Base-by-base conservation (phyloP, 2,797 vertebrate species). In the Syndactyla subalaris region DNA sequence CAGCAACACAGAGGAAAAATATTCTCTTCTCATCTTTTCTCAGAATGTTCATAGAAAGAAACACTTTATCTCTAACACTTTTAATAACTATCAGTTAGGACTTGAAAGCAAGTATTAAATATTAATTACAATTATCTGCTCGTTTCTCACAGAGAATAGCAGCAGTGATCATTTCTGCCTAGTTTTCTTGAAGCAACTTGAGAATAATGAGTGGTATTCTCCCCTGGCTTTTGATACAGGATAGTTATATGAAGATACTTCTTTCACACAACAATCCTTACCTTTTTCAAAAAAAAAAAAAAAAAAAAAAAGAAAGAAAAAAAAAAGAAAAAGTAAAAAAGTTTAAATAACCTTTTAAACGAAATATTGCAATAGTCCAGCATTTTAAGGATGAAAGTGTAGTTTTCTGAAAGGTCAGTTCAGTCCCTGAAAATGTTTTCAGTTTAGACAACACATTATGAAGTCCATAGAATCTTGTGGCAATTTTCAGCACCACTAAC, bases 341-440 rank as follows among this genome's bases (percentile, higher is more conserved):
- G 88, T 95, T 96, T 97, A 97, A 97, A 96, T 98, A 98, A 97
- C 96, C 96, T 97, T 98, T 98, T 96, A 96, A 97, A 97, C 96
- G 96, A 98, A 98, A 98, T 97, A 97, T 97, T 96, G 93, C 93
- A 95, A 75, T 59, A 93, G 83, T 86, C 70, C 86, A 97, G 67
- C 94, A 95, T 96, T 97, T 96, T 97, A 94, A 96, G 88, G 92
- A 97, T 95, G 97, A 97, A 98, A 97, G 91, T 94, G 89, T 67
- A 94, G 76, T 97, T 97, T 98, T 97, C 76, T 92, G 76, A 98
- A 98, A 98, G 97, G 97, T 98, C 97, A 98, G 46, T 95, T 97
- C 61, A 48, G 85, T 96, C 92, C 49, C 92, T 79, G 96, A 88
- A 98, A 97, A 96, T 95, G 83, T 96, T 98, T 97, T 97, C 92